A percentile compares a stretch with the other conserved stretches of the same genome.
phyloP scores from a whole-genome alignment of 64 coral and sea anemone species.

The Montipora sp. region DNA sequence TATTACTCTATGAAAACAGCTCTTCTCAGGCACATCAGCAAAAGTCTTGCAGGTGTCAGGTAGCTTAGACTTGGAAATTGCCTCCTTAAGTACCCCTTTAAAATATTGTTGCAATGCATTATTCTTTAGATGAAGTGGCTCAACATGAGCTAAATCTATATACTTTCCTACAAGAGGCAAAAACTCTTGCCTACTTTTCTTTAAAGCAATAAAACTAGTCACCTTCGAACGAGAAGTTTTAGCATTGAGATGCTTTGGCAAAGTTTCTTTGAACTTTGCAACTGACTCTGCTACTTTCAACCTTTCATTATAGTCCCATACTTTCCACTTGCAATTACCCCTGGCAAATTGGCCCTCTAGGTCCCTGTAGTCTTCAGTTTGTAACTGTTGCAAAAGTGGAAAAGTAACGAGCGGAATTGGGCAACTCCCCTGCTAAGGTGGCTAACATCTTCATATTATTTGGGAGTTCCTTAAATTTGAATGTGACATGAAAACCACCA shows the following conservation, averaged over 20 bases:
- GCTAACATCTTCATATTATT: conserved; percentile 77
- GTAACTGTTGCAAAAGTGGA: conserved; percentile 63
- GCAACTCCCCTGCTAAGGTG: conserved; percentile 61
- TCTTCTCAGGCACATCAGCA: conserved; percentile 36
- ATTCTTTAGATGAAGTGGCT: conserved; percentile 71
- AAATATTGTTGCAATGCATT: conserved; percentile 70
- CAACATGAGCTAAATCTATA: conserved; percentile 68
- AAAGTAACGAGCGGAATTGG: conserved; percentile 59
- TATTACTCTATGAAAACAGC: conserved; percentile 64
- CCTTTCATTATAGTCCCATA: conserved; percentile 64
- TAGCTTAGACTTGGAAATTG: conserved; percentile 60
- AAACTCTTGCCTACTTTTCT: conserved; percentile 76
- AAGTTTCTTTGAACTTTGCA: conserved; percentile 49
- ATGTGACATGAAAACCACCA: not conserved
- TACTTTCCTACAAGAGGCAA: conserved; percentile 66
- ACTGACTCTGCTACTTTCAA: conserved; percentile 58
- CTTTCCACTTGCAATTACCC: not conserved
- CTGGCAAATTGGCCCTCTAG: conserved; percentile 45
- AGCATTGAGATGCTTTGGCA: conserved; percentile 1
- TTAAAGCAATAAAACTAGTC: conserved; percentile 45
- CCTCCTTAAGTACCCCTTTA: conserved; percentile 39
- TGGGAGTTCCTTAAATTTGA: conserved; percentile 67
- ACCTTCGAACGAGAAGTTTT: conserved; percentile 49
- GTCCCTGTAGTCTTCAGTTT: conserved; percentile 19
- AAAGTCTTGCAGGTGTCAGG: conserved; percentile 22